phyloP scores from a whole-genome alignment of 2,113 vertebrate species.

The Amazona vittata region DNA sequence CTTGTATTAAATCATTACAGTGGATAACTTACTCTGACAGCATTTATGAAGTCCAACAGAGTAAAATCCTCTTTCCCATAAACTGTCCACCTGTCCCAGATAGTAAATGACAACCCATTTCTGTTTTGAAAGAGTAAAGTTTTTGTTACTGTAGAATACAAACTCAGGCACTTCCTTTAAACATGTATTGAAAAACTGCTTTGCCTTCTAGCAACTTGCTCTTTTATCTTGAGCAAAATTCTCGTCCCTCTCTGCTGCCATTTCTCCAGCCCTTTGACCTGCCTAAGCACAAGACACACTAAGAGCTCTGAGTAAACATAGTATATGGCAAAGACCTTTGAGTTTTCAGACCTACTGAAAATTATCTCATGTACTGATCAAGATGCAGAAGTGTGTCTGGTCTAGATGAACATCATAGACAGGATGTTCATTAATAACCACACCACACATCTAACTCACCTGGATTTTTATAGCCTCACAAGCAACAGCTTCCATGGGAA shows the following conservation, averaged over 20 bases:
- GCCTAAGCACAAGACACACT: neutral
- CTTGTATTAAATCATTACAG: neutral
- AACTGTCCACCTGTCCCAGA: constrained; percentile 97
- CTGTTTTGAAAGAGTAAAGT: constrained; percentile 73
- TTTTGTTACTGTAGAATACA: neutral
- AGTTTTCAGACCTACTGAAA: neutral
- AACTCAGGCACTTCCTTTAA: neutral
- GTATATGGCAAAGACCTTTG: neutral
- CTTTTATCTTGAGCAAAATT: neutral
- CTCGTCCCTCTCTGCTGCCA: neutral
- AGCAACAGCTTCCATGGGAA: neutral
- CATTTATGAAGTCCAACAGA: constrained; percentile 93
- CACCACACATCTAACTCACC: neutral
- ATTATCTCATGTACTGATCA: neutral
- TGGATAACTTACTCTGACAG: constrained; percentile 85
- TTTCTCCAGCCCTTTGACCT: neutral
- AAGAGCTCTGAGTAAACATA: neutral
- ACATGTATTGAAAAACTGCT: accelerated
- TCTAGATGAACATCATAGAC: neutral
- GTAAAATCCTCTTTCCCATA: constrained; percentile 94
- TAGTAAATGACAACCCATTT: constrained; percentile 93
- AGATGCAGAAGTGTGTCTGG: neutral
- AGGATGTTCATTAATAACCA: neutral
- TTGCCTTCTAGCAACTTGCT: accelerated
- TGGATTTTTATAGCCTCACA: neutral